Evolutionary conservation across 2,888 invertebrate species (phyloP), one percentile per base, ranked within the genome.

Genomic region (Parasteatoda lunata): DNA sequence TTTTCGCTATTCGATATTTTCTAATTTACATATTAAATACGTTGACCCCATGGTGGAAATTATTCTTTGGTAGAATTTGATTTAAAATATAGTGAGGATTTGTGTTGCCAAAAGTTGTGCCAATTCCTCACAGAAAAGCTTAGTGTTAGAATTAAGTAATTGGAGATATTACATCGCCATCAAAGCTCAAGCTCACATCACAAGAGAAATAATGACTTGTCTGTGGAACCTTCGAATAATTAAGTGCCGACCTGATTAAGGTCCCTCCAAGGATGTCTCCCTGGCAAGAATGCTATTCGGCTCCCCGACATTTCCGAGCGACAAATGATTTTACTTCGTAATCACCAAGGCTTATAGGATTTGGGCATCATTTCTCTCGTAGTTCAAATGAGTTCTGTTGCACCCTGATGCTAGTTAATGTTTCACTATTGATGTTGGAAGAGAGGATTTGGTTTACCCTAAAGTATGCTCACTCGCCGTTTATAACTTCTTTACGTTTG

Each of bases 121-220:
- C 30, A 30, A 30, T 30, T 30, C 30, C 30, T 30, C 30, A 30
- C 30, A 30, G 30, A 30, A 30, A 30, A 30, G 30, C 69, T 45
- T 13, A 9, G 49, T 68, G 11, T 52, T 8, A 4, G 51, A 49
- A 73, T 52, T 48, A 81, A 73, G 80, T 73, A 81, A 81, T 81
- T 81, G 68, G 73, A 68, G 68, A 81, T 81, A 81, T 81, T 54
- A 81, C 68, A 8, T 30, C 51, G 9, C 68, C 68, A 54, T 68
- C 73, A 54, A 68, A 59, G 68, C 5, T 13, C 11, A n/a, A 47
- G 30, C 73, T 45, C 52, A n/a, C 47, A n/a, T 71, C 65, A 64
- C 65, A 47, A 65, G 79, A 72, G 71, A 81, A 81, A 81, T 81
- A 81, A 73, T 81, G 73, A n/a, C 68, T 54, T 73, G 81, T 75